Base-by-base conservation (phyloP, 2,113 vertebrate genomes). In the Choloepus hoffmanni region DNA sequence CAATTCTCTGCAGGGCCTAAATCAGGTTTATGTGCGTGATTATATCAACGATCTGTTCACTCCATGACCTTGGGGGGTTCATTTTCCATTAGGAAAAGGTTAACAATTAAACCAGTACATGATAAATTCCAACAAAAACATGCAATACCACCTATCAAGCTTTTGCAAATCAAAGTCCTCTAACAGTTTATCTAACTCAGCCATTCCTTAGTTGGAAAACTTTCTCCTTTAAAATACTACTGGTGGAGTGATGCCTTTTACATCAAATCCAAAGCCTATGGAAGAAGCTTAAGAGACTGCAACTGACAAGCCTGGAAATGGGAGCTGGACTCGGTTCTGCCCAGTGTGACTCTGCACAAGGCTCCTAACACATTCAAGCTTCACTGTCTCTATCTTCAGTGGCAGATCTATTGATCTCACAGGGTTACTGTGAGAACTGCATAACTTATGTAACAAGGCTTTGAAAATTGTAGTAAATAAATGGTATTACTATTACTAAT, bases 301-400 rank as follows among this genome's bases (percentile, higher is more conserved):
- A 7, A 26, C 7, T 7, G 28, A 24, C 12, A 15, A 0, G 16
- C n/a, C 63, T n/a, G 15, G 19, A 21, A 1, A 4, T 0, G 10
- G 48, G 28, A 15, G 55, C 16, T 10, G 0, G 53, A n/a, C 15
- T 0, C 6, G 26, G 67, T 15, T 28, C 58, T 30, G n/a, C 50
- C 43, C 15, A 6, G 23, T 8, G 53, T 48, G 88, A 58, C 74
- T 53, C 3, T n/a, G 16, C 65, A 43, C n/a, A 15, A 63, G 74
- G 24, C 4, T 7, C 3, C 81, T 5, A 19, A 28, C 8, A 85
- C 21, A 3, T 30, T 10, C 5, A 3, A 33, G 5, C 8, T 48
- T 30, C 10, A 40, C 1, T 36, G 5, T 65, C 7, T 21, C 62
- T 19, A 15, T 24, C 12, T 21, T 7, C 58, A n/a, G 45, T 23